These are phyloP conservation scores for Pterocles burchelli DNA, from an alignment of 2,113 vertebrate species.

Conservation along the genomic window DNA sequence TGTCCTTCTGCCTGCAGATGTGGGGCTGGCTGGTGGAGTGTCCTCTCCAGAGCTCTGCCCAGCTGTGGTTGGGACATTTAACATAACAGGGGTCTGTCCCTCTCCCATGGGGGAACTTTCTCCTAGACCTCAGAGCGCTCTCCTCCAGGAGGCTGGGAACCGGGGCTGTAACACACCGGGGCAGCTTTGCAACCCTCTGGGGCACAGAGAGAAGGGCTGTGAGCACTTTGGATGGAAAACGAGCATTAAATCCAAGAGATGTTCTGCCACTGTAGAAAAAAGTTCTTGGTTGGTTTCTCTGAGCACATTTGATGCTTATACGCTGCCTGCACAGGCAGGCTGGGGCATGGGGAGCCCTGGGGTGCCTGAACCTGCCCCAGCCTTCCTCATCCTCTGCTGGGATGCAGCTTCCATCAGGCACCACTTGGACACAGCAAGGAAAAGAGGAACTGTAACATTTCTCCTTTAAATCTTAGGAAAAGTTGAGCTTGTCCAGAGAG, in stretches of 20 bases:
- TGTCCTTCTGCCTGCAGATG: background rate
- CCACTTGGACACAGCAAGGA: background rate
- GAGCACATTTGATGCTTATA: background rate
- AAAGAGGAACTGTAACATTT: background rate
- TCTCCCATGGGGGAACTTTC: rapidly evolving
- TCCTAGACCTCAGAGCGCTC: background rate
- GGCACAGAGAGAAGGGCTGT: rapidly evolving
- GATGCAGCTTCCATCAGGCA: rapidly evolving
- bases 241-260: background rate
- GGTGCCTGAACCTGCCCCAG: background rate
- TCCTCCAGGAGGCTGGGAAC: background rate
- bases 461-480: constrained; percentile 1
- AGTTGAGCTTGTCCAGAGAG: constrained; percentile 11
- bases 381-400: background rate
- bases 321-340: background rate
- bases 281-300: background rate
- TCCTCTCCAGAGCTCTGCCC: background rate
- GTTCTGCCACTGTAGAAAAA: background rate
- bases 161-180: rapidly evolving
- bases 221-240: background rate
- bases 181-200: background rate
- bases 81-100: too few species aligned
- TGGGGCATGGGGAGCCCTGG: background rate
- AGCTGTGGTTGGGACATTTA: background rate
- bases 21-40: background rate